A percentile compares a stretch with the other conserved stretches of the same genome.
Evolutionary conservation across 2,797 vertebrate genomes (phyloP).

Genomic region (Pelodytes ibericus): DNA sequence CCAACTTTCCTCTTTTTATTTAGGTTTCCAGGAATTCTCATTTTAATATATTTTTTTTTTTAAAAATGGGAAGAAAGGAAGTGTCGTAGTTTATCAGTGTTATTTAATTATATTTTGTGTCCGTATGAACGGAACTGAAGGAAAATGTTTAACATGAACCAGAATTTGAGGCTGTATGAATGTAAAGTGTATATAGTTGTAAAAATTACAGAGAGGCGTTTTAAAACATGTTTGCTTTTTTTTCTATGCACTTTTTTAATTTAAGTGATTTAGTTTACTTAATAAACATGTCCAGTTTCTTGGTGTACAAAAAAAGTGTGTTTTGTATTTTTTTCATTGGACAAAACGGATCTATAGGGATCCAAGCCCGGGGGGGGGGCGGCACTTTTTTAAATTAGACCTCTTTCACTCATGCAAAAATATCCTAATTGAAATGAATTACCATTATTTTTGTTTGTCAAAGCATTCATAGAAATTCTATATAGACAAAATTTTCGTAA

Average conservation of each 20-base stretch:
- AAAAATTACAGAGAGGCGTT: conserved; percentile 98
- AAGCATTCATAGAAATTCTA: no score
- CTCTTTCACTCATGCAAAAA: no score
- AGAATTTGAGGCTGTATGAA: conserved; percentile 89
- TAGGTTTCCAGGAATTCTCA: conserved; percentile 6
- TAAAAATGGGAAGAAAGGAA: conserved; percentile 30
- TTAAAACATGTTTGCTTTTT: conserved; percentile 98
- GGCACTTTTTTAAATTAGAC: no score
- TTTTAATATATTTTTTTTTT: conserved; percentile 40
- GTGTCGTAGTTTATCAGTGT: conserved; percentile 56
- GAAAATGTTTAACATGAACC: conserved; percentile 71
- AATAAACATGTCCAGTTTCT: conserved; percentile 99
- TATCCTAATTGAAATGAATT: no score
- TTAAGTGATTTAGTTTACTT: conserved; percentile 99
- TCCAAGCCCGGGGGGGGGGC: neutral
- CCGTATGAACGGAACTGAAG: conserved; percentile 96
- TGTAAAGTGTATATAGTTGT: conserved; percentile 98
- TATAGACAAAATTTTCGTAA: no score
- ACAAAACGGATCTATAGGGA: neutral
- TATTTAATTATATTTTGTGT: conserved; percentile 71
- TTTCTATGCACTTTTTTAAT: conserved; percentile 99
- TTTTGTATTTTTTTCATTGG: neutral
- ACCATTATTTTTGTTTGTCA: no score
- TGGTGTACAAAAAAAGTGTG: conserved; percentile 67
- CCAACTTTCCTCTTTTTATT: conserved; percentile 68